Percentiles rank a stretch among this genome's conserved stretches.
Conservation (phyloP, 1,140 invertebrate genomes). For the Drosophila elegans region DNA sequence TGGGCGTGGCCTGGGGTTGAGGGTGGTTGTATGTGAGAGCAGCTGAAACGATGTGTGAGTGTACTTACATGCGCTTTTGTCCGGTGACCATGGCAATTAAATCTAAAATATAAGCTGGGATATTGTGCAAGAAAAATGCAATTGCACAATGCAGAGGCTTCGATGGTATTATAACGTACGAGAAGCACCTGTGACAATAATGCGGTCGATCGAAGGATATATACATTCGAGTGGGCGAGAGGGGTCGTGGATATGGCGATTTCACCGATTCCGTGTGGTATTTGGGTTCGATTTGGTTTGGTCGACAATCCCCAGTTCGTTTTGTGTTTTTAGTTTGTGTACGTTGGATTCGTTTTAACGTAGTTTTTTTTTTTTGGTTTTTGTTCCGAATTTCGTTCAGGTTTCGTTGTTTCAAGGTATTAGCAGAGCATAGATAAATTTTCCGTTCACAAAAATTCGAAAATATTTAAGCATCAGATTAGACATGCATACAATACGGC, state of each 20-base stretch:
- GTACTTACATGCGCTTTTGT: conserved; percentile 87
- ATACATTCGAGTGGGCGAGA: background rate
- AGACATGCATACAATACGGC: conserved; percentile 65
- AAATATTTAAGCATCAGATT: conserved; percentile 80
- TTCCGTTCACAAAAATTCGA: conserved; percentile 55
- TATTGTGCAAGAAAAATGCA: conserved; percentile 86
- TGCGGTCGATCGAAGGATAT: conserved; percentile 60
- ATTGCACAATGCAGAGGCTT: conserved; percentile 84
- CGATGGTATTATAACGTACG: conserved; percentile 84
- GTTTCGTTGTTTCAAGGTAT: conserved; percentile 75
- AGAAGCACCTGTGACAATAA: conserved; percentile 85
- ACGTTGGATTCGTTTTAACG: conserved; percentile 4
- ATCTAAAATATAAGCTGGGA: conserved; percentile 88
- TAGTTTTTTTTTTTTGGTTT: conserved; percentile 36
- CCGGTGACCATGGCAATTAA: conserved; percentile 86
- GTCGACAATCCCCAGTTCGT: conserved; percentile 38
- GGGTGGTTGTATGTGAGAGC: conserved; percentile 4
- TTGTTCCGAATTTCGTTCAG: conserved; percentile 46
- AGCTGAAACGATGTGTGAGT: conserved; percentile 27
- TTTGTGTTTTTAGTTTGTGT: conserved; percentile 39
- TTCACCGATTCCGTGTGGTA: conserved; percentile 49
- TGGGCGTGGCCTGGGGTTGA: conserved; percentile 1
- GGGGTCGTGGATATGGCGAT: conserved; percentile 27
- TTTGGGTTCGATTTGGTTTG: conserved; percentile 60
- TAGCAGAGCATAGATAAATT: conserved; percentile 73